These are phyloP conservation scores for Thunnus maccoyii DNA, from an alignment of 2,113 vertebrate species.

Conservation along the genomic window DNA sequence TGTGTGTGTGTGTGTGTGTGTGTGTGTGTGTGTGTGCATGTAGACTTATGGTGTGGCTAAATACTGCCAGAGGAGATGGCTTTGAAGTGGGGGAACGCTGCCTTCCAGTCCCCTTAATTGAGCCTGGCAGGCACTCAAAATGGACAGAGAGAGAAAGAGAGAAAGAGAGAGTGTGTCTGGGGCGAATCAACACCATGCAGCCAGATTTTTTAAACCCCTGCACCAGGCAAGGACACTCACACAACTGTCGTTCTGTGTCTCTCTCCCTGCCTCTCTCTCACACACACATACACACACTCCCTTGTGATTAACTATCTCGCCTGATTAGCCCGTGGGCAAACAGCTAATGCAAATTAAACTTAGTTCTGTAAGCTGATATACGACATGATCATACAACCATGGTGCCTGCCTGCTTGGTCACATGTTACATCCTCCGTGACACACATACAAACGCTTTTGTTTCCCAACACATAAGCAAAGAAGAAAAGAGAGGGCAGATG, in stretches of 20 bases:
- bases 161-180: constrained; percentile 50
- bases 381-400: background rate
- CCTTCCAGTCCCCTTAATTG: constrained; percentile 74
- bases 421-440: constrained; percentile 21
- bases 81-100: constrained; percentile 76
- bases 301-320: constrained; percentile 19
- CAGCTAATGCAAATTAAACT: constrained; percentile 39
- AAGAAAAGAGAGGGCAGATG: constrained; percentile 21
- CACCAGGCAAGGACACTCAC: constrained; percentile 65
- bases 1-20: constrained; percentile 16
- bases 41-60: constrained; percentile 66
- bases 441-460: constrained; percentile 44
- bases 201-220: constrained; percentile 63
- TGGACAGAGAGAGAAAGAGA: constrained; percentile 55
- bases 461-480: constrained; percentile 25
- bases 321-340: constrained; percentile 36
- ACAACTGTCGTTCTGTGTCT: constrained; percentile 53
- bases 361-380: constrained; percentile 23
- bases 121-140: constrained; percentile 76
- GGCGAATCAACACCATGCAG: constrained; percentile 62
- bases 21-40: constrained; percentile 17
- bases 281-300: constrained; percentile 20
- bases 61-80: constrained; percentile 75
- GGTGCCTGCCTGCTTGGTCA: background rate
- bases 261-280: constrained; percentile 15